Percentiles rank a stretch among this genome's conserved stretches.
Evolutionary conservation across 2,113 vertebrate species (phyloP).

Genomic region (Calypte anna): DNA sequence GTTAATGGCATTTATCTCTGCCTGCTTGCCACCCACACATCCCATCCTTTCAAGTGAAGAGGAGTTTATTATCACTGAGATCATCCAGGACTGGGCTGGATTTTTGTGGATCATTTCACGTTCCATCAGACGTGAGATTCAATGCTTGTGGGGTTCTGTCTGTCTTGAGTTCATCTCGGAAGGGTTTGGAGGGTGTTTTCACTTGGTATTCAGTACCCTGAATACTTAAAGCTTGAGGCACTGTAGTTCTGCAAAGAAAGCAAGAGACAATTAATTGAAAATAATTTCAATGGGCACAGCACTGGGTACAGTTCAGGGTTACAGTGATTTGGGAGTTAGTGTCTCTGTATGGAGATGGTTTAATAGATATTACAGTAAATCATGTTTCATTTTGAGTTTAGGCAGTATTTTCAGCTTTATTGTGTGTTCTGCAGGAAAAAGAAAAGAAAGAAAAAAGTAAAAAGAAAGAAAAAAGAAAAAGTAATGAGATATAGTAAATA

Average conservation of each 20-base stretch:
- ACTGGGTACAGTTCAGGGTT: rapidly evolving
- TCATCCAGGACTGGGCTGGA: background rate
- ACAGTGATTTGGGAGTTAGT: background rate
- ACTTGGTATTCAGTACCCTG: background rate
- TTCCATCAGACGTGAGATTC: slow-evolving; percentile 23
- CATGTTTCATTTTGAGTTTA: background rate
- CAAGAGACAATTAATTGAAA: background rate
- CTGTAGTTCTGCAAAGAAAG: background rate
- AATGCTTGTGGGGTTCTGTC: background rate
- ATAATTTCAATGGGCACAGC: background rate
- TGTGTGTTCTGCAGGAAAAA: background rate
- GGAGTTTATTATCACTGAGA: slow-evolving; percentile 39
- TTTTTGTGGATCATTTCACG: slow-evolving; percentile 22
- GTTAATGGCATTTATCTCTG: slow-evolving; percentile 25
- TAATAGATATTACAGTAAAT: background rate
- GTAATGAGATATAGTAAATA: background rate
- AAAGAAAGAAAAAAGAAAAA: too few species aligned
- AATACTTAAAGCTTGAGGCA: background rate
- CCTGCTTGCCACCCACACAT: slow-evolving; percentile 19
- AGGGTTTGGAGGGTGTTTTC: background rate
- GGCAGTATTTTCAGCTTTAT: background rate
- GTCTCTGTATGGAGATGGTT: background rate
- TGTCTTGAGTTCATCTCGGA: background rate
- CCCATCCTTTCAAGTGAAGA: slow-evolving; percentile 4
- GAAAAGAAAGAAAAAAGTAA: too few species aligned